These are phyloP conservation scores for Epinephelus cyanopodus DNA, from an alignment of 2,113 vertebrate species.

Conservation along the genomic window DNA sequence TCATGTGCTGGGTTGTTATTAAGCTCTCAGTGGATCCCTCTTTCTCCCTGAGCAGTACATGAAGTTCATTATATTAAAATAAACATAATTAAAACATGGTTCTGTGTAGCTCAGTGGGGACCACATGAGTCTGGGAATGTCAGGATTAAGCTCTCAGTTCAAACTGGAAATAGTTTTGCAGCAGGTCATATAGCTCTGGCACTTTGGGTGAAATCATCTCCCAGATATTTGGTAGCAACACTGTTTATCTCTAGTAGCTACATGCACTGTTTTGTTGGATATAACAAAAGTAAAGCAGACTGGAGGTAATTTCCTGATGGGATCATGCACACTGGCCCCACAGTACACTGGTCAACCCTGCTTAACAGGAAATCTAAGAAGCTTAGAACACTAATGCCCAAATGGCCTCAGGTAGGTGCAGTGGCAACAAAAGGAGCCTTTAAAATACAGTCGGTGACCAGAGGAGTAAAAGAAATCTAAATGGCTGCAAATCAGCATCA, in stretches of 20 bases:
- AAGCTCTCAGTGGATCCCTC: not conserved
- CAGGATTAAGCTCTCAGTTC: not conserved
- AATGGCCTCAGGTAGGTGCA: constrained; percentile 68
- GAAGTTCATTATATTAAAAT: not conserved
- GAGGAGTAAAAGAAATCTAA: constrained; percentile 39
- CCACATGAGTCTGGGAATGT: constrained; percentile 2
- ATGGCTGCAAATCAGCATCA: constrained; percentile 32
- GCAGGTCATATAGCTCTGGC: constrained; percentile 4
- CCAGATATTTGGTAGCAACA: constrained; percentile 7
- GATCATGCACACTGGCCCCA: constrained; percentile 61
- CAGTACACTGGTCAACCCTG: constrained; percentile 62
- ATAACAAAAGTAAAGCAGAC: constrained; percentile 32
- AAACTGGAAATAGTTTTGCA: constrained; percentile 4
- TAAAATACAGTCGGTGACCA: constrained; percentile 31
- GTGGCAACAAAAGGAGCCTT: constrained; percentile 65
- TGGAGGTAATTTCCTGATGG: constrained; percentile 61
- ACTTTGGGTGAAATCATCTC: not conserved
- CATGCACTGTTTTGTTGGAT: constrained; percentile 20
- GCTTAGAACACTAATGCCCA: constrained; percentile 76
- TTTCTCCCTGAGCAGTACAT: constrained; percentile 24
- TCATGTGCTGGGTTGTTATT: not conserved
- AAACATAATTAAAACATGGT: constrained; percentile 15
- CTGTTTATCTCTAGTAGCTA: not conserved
- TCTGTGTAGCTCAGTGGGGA: not conserved
- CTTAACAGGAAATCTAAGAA: constrained; percentile 80